phyloP scores from a whole-genome alignment of 37 sponge, comb jelly and placozoan genomes.

The Eunapius fragilis region DNA sequence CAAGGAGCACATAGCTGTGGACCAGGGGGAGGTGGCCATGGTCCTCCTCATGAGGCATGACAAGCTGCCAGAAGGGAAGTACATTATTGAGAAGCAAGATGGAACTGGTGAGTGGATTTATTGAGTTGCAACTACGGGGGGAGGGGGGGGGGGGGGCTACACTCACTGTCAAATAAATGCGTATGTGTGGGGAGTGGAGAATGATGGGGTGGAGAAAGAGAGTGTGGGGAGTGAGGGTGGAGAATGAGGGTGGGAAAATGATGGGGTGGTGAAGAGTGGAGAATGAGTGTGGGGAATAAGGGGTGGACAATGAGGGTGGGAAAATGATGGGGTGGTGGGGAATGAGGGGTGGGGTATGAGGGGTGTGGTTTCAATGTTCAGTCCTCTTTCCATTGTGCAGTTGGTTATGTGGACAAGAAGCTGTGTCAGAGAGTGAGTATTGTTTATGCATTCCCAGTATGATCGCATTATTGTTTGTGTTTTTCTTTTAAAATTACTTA shows the following conservation, averaged over 20 bases:
- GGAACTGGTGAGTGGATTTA: conserved; percentile 35
- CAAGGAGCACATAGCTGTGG: conserved; percentile 42
- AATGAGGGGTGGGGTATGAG: not conserved
- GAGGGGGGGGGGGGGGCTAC: too few relatives aligned
- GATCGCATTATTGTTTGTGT: not conserved
- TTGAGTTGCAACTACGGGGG: not conserved
- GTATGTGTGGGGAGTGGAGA: too few relatives aligned
- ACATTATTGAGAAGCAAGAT: conserved; percentile 68
- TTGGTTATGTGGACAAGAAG: conserved; percentile 41
- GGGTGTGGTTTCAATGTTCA: not conserved
- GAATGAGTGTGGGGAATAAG: too few relatives aligned
- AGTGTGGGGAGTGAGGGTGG: too few relatives aligned
- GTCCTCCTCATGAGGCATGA: conserved; percentile 55
- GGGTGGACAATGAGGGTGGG: too few relatives aligned
- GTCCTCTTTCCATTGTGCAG: conserved; percentile 9
- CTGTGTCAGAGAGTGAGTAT: conserved; percentile 34
- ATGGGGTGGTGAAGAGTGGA: too few relatives aligned
- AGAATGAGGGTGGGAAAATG: too few relatives aligned
- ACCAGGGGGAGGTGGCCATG: conserved; percentile 20
- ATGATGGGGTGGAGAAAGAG: too few relatives aligned
- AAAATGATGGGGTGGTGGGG: too few relatives aligned
- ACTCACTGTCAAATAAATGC: too few relatives aligned
- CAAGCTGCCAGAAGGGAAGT: conserved; percentile 50
- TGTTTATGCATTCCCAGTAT: not conserved
- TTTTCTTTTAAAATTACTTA: not conserved